Base-by-base conservation (phyloP, 2,888 invertebrate species). In the Epinotia ramella region DNA sequence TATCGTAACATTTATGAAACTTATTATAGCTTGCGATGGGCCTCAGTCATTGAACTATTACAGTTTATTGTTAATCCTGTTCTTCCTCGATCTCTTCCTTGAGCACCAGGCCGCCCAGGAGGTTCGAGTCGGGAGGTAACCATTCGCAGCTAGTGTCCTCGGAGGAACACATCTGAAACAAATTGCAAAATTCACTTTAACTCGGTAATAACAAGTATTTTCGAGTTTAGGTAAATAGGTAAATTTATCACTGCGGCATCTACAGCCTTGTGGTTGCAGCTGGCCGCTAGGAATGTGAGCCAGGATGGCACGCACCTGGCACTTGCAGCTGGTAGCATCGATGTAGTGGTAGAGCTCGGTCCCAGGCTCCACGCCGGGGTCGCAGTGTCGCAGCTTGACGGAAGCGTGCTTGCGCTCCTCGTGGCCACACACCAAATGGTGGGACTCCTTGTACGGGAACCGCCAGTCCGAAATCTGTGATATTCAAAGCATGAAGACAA, bases 341-440 rank as follows among this genome's bases (percentile, higher is more conserved):
- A 97, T 95, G 83, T 97, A 97, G 80, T 96, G 96, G 87, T 97
- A 97, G 56, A 96, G 93, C 56, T 96, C 96, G 0, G 97, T 96
- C 67, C 96, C 96, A 0, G 96, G 94, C 77, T 95, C 94, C 0
- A 96, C 97, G 11, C 96, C 96, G 0, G 96, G 96, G 84, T 98
- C 97, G 85, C 98, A 98, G 86, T 97, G 93, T 6, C 95, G 93
- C 59, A 98, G 92, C 65, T 95, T 95, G 0, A 96, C 96, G 18
- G 96, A 95, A 0, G 96, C 95, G 69, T 96, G 95, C 77, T 95
- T 95, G 3, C 96, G 94, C 0, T 96, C 96, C 0, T 96, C 96
- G 87, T 98, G 98, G 62, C 97, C 96, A 89, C 98, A 98, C 0
- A 98, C 98, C 0, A 97, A 97, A 87, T 98, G 98, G 82, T 96